Percentiles rank a stretch among this genome's conserved stretches.
Evolutionary conservation across 2,113 vertebrate species (phyloP).

Genomic region (Hippocampus comes): DNA sequence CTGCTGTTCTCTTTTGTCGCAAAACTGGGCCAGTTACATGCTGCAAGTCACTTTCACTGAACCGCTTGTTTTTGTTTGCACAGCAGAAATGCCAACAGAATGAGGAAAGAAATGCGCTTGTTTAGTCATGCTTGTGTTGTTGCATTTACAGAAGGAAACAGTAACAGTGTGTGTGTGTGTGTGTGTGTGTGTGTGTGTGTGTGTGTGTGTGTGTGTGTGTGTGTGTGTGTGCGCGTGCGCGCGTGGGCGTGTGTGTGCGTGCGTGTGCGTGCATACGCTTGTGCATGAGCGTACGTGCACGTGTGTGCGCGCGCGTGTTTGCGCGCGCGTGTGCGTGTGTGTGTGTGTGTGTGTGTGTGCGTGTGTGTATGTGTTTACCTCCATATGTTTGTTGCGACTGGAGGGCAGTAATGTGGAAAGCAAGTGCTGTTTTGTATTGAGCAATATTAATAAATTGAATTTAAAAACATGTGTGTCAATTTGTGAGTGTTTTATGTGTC

Average conservation of each 20-base stretch:
- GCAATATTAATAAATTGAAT: constrained; percentile 43
- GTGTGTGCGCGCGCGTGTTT: too few relatives aligned
- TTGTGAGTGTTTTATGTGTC: neutral
- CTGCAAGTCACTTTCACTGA: constrained; percentile 43
- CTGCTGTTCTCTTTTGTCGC: constrained; percentile 59
- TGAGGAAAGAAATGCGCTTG: constrained; percentile 18
- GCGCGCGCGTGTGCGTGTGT: too few relatives aligned
- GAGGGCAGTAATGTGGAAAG: constrained; percentile 22
- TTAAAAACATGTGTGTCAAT: constrained; percentile 12
- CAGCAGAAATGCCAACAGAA: constrained; percentile 25
- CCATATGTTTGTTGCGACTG: constrained; percentile 22
- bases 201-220: neutral
- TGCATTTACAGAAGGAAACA: constrained; percentile 12
- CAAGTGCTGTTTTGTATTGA: constrained; percentile 44
- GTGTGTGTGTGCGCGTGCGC: too few relatives aligned
- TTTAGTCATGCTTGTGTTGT: constrained; percentile 32
- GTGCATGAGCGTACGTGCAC: too few relatives aligned
- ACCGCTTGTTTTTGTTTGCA: constrained; percentile 47
- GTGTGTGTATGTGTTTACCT: constrained; percentile 5
- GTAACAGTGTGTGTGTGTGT: neutral
- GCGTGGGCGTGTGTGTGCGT: too few relatives aligned
- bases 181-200: too few relatives aligned
- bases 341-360: too few relatives aligned
- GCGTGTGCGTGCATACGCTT: too few relatives aligned
- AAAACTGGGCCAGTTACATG: constrained; percentile 68